phyloP scores from a whole-genome alignment of 2,113 vertebrate species.

The Mormoops blainvillei region DNA sequence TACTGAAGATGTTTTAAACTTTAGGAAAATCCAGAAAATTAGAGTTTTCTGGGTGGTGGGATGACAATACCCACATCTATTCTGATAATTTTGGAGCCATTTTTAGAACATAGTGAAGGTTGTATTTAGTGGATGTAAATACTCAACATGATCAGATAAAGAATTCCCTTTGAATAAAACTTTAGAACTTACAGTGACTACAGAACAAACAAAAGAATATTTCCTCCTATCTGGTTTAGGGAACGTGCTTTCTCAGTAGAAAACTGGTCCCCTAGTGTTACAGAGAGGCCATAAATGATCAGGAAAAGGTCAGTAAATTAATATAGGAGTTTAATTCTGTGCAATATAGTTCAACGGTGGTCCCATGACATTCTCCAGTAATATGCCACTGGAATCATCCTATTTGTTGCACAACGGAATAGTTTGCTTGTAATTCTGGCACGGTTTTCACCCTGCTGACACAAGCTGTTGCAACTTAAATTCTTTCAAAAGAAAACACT shows the following conservation, averaged over 20 bases:
- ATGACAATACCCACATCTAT: not conserved
- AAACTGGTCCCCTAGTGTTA: not conserved
- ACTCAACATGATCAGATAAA: not conserved
- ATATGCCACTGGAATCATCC: conserved; percentile 16
- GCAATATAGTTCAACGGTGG: not conserved
- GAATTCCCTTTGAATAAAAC: not conserved
- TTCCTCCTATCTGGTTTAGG: not conserved
- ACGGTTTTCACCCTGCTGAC: conserved; percentile 41
- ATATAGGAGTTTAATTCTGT: not conserved
- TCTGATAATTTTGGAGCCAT: not conserved
- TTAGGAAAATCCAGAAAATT: not conserved
- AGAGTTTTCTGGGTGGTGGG: not conserved
- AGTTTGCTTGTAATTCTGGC: conserved; percentile 14
- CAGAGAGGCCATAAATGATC: not conserved
- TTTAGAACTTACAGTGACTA: not conserved
- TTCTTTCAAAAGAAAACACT: conserved; percentile 29
- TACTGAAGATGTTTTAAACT: not conserved
- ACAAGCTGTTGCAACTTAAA: conserved; percentile 15
- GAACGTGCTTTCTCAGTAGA: not conserved
- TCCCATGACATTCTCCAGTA: conserved; percentile 34
- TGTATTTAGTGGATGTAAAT: not conserved
- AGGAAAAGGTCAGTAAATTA: not conserved
- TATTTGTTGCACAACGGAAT: conserved; percentile 40
- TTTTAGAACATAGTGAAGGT: not conserved
- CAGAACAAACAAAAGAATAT: not conserved